A percentile compares a stretch with the other conserved stretches of the same genome.
Evolutionary conservation across 1,140 invertebrate genomes (phyloP).

Genomic region (Myzus persicae): DNA sequence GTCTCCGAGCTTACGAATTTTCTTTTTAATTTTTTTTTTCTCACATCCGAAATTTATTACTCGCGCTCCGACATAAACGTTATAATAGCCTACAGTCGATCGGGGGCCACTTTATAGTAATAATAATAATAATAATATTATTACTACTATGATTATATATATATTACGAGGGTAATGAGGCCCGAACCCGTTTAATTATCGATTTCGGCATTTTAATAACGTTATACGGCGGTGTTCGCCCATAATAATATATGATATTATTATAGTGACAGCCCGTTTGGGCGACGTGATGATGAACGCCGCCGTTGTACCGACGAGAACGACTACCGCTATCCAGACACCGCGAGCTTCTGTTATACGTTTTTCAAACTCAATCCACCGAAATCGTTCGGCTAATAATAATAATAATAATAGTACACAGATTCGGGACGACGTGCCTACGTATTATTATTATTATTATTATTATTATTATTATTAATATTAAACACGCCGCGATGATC

Average conservation of each 20-base stretch:
- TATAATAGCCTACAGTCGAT: neutral
- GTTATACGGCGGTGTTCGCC: neutral
- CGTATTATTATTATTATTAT: no score
- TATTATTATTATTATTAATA: no score
- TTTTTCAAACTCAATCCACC: neutral
- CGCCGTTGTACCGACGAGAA: neutral
- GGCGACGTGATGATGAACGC: conserved; percentile 42
- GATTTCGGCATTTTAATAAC: conserved; percentile 20
- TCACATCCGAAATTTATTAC: conserved; percentile 24
- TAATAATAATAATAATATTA: neutral
- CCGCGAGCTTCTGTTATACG: conserved; percentile 21
- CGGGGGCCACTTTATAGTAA: no score
- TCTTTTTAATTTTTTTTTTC: neutral
- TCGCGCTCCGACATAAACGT: neutral
- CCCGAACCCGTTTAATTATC: conserved; percentile 40
- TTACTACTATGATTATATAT: neutral
- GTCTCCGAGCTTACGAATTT: neutral
- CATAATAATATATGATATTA: conserved; percentile 13
- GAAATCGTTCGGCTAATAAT: neutral
- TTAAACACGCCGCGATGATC: neutral
- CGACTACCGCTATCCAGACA: neutral
- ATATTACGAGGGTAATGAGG: conserved; percentile 22
- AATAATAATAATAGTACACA: neutral
- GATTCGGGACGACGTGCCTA: neutral
- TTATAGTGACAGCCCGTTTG: conserved; percentile 28